phyloP scores from a whole-genome alignment of 2,113 vertebrate species.

The Cyanistes caeruleus region DNA sequence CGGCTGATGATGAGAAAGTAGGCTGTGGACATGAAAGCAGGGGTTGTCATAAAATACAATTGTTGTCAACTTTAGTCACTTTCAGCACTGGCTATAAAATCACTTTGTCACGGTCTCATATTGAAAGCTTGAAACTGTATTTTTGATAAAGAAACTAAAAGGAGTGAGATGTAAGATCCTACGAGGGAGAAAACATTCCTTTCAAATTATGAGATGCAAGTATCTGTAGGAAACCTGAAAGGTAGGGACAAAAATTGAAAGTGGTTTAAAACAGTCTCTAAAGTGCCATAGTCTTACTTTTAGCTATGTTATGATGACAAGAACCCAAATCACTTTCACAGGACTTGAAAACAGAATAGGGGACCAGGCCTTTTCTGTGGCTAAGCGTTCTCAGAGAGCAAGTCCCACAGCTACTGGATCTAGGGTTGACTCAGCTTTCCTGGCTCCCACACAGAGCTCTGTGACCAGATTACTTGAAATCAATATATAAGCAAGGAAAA shows the following conservation, averaged over 20 bases:
- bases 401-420: neutral
- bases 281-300: neutral
- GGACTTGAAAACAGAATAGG: neutral
- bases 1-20: constrained; percentile 64
- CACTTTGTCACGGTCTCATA: constrained; percentile 75
- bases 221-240: neutral
- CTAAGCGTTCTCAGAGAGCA: neutral
- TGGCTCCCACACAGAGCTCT: neutral
- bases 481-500: neutral
- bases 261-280: neutral
- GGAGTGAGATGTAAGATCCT: neutral
- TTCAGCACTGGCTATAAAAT: constrained; percentile 74
- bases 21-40: constrained; percentile 72
- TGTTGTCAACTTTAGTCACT: constrained; percentile 79
- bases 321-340: neutral
- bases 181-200: neutral
- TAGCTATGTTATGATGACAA: neutral
- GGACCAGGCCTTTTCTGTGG: neutral
- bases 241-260: neutral
- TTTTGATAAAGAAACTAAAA: constrained; percentile 66
- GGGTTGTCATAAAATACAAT: constrained; percentile 78
- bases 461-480: neutral
- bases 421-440: neutral
- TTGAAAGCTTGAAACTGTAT: constrained; percentile 65
- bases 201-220: constrained; percentile 20